Percentiles rank a stretch among this genome's conserved stretches.
phyloP scores from a whole-genome alignment of 2,113 vertebrate genomes.

The Strix aluco region DNA sequence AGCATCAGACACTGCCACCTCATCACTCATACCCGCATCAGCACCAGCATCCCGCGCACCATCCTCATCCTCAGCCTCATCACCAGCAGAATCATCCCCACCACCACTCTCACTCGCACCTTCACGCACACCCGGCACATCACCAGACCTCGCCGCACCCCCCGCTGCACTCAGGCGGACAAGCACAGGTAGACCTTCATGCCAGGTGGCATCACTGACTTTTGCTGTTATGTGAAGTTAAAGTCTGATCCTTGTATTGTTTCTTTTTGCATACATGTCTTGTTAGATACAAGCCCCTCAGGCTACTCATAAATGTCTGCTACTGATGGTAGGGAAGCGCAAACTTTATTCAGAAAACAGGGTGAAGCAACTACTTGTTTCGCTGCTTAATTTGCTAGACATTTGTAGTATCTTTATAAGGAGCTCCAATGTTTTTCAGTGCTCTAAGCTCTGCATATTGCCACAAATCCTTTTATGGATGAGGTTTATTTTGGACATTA shows the following conservation, averaged over 20 bases:
- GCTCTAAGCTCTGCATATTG: slow-evolving; percentile 6
- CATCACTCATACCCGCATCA: slow-evolving; percentile 84
- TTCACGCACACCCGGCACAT: slow-evolving; percentile 86
- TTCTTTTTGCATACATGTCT: not conserved
- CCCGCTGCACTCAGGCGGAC: slow-evolving; percentile 86
- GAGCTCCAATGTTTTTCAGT: not conserved
- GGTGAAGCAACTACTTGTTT: slow-evolving; percentile 30
- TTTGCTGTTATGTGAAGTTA: not conserved
- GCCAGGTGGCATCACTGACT: not conserved
- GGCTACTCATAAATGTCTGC: not conserved
- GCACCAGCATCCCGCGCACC: slow-evolving; percentile 88
- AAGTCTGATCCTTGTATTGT: not conserved
- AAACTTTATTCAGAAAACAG: not conserved
- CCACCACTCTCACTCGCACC: slow-evolving; percentile 93
- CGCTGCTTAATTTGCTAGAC: slow-evolving; percentile 8
- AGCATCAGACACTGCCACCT: slow-evolving; percentile 88
- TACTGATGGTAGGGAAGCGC: not conserved
- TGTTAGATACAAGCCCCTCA: not conserved
- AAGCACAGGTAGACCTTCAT: slow-evolving; percentile 84
- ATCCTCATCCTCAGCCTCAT: slow-evolving; percentile 87
- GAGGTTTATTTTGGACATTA: not conserved
- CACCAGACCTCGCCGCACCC: slow-evolving; percentile 95
- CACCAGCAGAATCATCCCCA: slow-evolving; percentile 93
- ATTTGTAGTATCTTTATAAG: slow-evolving; percentile 27
- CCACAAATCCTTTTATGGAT: slow-evolving; percentile 8